Percentiles rank a stretch among this genome's conserved stretches.
These are phyloP conservation scores for Lordiphosa fenestrarum DNA, from an alignment of 2,888 invertebrate species.

Conservation along the genomic window DNA sequence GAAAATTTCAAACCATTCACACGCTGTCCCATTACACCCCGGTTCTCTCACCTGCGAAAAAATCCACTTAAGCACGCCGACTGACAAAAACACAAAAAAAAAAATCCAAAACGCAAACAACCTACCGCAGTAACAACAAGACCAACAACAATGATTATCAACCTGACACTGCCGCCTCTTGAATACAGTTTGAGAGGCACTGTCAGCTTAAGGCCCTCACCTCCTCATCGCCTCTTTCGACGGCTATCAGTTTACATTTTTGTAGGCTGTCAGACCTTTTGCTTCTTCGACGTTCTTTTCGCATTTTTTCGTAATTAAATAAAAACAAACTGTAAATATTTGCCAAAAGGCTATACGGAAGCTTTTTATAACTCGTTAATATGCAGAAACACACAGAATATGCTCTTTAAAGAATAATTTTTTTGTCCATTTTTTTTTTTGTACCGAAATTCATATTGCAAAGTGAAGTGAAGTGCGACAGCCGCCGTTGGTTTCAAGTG, in stretches of 20 bases:
- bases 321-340: conserved; percentile 68
- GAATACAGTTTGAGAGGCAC: conserved; percentile 57
- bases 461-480: conserved; percentile 70
- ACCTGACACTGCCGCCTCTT: conserved; percentile 25
- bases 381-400: conserved; percentile 19
- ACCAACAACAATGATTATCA: conserved; percentile 19
- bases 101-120: conserved; percentile 53
- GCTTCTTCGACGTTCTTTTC: conserved; percentile 8
- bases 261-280: conserved; percentile 16
- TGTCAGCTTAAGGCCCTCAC: conserved; percentile 42
- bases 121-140: conserved; percentile 62
- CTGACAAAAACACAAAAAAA: conserved; percentile 11
- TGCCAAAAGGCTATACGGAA: conserved; percentile 71
- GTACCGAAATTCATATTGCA: conserved; percentile 43
- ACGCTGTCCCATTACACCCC: conserved; percentile 42
- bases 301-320: conserved; percentile 49
- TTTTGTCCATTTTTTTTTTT: conserved; percentile 1
- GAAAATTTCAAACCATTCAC: conserved; percentile 44
- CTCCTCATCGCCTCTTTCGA: conserved; percentile 20
- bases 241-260: conserved; percentile 66
- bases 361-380: conserved; percentile 52
- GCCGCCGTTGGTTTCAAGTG: conserved; percentile 60
- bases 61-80: conserved; percentile 67
- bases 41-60: conserved; percentile 8
- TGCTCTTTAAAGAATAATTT: conserved; percentile 8